Evolutionary conservation across 2,888 invertebrate species (phyloP).

Genomic region (Apodemia mormo): DNA sequence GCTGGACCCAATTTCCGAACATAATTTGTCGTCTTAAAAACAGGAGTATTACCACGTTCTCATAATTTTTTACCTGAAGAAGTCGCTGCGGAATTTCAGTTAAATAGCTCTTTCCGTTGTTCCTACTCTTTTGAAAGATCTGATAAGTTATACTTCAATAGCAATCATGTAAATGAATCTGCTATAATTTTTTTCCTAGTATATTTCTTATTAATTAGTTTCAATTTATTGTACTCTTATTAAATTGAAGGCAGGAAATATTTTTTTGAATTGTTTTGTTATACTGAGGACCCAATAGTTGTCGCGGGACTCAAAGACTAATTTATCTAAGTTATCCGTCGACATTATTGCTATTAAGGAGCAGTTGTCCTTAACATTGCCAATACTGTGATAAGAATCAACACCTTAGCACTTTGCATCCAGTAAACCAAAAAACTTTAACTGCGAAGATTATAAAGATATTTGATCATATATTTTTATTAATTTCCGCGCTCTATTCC

Average conservation of each 20-base stretch:
- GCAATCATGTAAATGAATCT: too few species aligned
- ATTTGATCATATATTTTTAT: neutral
- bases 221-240: neutral
- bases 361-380: neutral
- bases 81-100: too few species aligned
- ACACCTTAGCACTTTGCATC: neutral
- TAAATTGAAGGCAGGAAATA: neutral
- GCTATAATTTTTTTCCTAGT: neutral
- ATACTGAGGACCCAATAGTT: neutral
- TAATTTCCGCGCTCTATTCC: too few species aligned
- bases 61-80: too few species aligned
- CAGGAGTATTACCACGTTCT: neutral
- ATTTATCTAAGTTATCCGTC: neutral
- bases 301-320: neutral
- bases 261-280: neutral
- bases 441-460: neutral
- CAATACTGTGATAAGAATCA: neutral
- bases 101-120: too few species aligned
- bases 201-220: neutral
- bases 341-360: too few species aligned
- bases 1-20: constrained; percentile 58
- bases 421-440: neutral
- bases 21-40: constrained; percentile 7
- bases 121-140: too few species aligned
- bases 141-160: too few species aligned